phyloP scores from a whole-genome alignment of 2,797 vertebrate species.

The Phrynocephalus vlangalii region DNA sequence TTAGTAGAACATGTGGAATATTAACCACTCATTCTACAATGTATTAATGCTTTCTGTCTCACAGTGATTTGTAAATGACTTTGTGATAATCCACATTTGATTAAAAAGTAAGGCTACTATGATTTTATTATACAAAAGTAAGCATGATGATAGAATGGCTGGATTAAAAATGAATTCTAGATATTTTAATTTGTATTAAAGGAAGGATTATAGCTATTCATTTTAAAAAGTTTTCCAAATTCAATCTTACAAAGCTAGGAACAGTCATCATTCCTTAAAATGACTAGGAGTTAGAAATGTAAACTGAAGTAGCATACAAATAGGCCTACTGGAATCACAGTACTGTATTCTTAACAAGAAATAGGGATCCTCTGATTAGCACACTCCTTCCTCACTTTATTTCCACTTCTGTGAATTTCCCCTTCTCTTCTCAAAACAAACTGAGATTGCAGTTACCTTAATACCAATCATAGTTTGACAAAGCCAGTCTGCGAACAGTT shows the following conservation, averaged over 20 bases:
- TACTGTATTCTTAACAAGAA: neutral
- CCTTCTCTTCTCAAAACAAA: neutral
- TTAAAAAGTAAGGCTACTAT: conserved; percentile 51
- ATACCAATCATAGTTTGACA: neutral
- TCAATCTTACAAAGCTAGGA: neutral
- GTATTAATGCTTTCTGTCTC: conserved; percentile 46
- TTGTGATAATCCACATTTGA: conserved; percentile 62
- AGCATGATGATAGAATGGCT: conserved; percentile 44
- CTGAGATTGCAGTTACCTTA: neutral
- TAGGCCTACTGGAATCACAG: neutral
- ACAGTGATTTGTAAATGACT: conserved; percentile 65
- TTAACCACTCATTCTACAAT: conserved; percentile 58
- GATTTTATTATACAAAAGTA: conserved; percentile 54
- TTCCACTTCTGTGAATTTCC: neutral
- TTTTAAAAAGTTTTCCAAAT: neutral
- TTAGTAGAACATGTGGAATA: conserved; percentile 49
- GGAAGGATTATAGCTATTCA: conserved; percentile 37
- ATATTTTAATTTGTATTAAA: conserved; percentile 24
- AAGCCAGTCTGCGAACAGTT: neutral
- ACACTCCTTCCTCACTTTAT: too few relatives aligned
- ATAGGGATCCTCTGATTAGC: neutral
- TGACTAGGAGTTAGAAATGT: neutral
- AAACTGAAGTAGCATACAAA: neutral
- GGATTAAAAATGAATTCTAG: conserved; percentile 57
- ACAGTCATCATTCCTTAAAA: neutral